Base-by-base conservation (phyloP, 1,140 invertebrate species). In the Lordiphosa collinella region DNA sequence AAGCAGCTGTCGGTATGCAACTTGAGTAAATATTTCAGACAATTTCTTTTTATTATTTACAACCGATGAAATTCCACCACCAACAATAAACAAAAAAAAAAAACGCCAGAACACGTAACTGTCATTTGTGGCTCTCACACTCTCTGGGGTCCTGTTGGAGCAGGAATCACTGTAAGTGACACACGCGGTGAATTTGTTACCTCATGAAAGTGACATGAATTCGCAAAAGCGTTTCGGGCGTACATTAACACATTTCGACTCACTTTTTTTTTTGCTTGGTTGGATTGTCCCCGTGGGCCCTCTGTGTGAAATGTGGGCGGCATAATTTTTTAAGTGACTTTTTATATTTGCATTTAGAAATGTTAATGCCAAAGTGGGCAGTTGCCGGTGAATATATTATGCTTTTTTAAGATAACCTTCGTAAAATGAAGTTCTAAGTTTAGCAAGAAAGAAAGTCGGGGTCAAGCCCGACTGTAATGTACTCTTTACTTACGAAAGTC, bases 251-350 rank as follows among this genome's bases (percentile, higher is more conserved):
- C 76, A 80, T 71, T 80, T 73, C 22, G 13, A 32, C 44, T 36
- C 35, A 12, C 36, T 51, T 52, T 73, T 67, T 67, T 50, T 40
- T 11, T 54, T 41, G 44, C 41, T 13, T 12, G 9, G 10, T 14
- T 25, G 22, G 38, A 25, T n/a, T 41, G 35, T 75, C 41, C 64
- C 48, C 2, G 16, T 35, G 59, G 53, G 46, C 35, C 40, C 51
- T 37, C 16, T 40, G 25, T 31, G 49, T 60, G 57, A 65, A 75
- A 53, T 60, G 68, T 60, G 51, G 67, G 68, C 25, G 54, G 48
- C 50, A 73, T 68, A 60, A 79, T 79, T 79, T 78, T 79, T 80
- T 79, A 79, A 79, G 74, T 79, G 74, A 80, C 74, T 73, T 73
- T 58, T 58, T 73, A 74, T 78, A 79, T 78, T 78, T 78, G 69